Percentiles rank a stretch among this genome's conserved stretches.
Conservation (phyloP, 2,888 invertebrate species). For the Bursaphelenchus okinawaensis region DNA sequence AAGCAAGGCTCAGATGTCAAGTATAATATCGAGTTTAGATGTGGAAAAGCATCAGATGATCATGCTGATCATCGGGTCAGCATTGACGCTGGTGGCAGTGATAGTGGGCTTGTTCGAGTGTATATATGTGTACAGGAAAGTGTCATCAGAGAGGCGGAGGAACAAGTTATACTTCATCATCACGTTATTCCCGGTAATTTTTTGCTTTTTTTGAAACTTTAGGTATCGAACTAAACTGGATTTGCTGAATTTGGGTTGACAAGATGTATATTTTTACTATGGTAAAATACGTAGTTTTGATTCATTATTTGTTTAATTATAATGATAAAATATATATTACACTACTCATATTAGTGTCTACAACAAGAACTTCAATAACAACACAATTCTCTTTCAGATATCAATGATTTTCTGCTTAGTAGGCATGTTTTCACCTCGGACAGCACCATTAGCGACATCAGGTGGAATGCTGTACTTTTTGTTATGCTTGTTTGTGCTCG, state of each 20-base stretch:
- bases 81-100: conserved; percentile 34
- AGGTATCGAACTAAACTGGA: too few relatives aligned
- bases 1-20: too few relatives aligned
- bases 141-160: conserved; percentile 46
- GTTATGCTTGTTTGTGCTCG: conserved; percentile 51
- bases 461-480: conserved; percentile 53
- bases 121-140: conserved; percentile 33
- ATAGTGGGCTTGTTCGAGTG: conserved; percentile 41
- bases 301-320: too few relatives aligned
- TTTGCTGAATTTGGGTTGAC: too few relatives aligned
- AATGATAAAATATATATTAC: too few relatives aligned
- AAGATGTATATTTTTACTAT: too few relatives aligned
- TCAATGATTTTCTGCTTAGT: conserved; percentile 45
- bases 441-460: conserved; percentile 45
- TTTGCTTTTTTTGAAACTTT: too few relatives aligned
- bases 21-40: too few relatives aligned
- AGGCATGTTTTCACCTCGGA: conserved; percentile 50
- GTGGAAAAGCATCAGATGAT: conserved; percentile 33
- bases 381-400: conserved; percentile 29
- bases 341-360: too few relatives aligned
- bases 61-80: conserved; percentile 38
- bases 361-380: background rate
- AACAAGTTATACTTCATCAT: conserved; percentile 54
- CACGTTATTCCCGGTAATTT: conserved; percentile 45
- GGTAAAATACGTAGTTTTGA: too few relatives aligned